phyloP scores from a whole-genome alignment of 2,113 vertebrate species.

The Triplophysa dalaica region DNA sequence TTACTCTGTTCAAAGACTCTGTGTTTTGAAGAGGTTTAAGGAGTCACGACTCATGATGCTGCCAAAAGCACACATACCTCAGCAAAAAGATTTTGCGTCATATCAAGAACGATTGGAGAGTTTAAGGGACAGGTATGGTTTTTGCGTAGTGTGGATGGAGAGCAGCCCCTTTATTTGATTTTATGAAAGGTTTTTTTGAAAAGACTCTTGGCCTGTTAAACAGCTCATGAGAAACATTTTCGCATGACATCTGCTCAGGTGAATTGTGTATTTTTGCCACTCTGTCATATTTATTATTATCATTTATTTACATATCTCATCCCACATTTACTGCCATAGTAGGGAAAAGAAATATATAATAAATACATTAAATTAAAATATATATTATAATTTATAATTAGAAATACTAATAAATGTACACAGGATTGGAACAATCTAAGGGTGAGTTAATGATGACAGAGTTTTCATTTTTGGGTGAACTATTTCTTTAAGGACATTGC shows the following conservation, averaged over 20 bases:
- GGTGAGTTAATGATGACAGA: too few relatives aligned
- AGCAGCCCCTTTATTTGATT: background rate
- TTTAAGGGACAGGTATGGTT: background rate
- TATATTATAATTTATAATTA: too few relatives aligned
- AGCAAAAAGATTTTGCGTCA: background rate
- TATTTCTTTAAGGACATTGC: too few relatives aligned
- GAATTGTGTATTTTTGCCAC: background rate
- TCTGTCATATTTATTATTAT: too few relatives aligned
- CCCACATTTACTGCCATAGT: too few relatives aligned
- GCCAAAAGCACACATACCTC: background rate
- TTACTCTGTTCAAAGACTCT: slow-evolving; percentile 47
- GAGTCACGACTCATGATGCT: slow-evolving; percentile 17
- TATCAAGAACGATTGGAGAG: background rate
- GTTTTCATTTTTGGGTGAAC: too few relatives aligned
- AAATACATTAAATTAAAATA: too few relatives aligned
- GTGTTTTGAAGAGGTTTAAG: slow-evolving; percentile 33
- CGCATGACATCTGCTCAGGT: background rate
- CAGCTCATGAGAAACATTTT: background rate
- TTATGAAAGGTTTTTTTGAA: background rate
- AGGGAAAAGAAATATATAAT: too few relatives aligned
- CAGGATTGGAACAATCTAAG: too few relatives aligned
- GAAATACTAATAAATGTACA: too few relatives aligned
- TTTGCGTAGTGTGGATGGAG: background rate
- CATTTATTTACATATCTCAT: too few relatives aligned
- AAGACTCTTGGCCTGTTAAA: background rate